Percentiles rank a stretch among this genome's conserved stretches.
Evolutionary conservation across 2,113 vertebrate species (phyloP).

Genomic region (Pogonocichla stellata): DNA sequence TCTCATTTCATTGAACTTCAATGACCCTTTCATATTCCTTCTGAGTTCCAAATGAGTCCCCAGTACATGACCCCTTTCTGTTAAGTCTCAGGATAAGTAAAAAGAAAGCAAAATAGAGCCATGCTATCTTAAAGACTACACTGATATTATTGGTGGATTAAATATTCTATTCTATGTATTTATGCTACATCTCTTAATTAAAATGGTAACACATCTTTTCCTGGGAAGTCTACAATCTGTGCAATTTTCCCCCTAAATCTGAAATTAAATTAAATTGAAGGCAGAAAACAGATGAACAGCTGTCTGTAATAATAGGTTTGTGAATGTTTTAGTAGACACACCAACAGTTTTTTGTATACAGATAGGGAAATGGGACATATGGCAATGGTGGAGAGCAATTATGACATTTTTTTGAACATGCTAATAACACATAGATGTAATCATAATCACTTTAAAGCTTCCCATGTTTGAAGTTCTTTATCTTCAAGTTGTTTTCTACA

Average conservation of each 20-base stretch:
- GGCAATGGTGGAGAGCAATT: conserved; percentile 22
- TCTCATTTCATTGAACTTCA: background rate
- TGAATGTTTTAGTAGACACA: conserved; percentile 5
- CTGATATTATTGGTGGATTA: background rate
- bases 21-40: background rate
- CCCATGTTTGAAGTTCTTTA: conserved; percentile 7
- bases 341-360: background rate
- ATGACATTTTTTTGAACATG: conserved; percentile 10
- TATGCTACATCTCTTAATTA: background rate
- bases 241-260: background rate
- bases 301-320: conserved; percentile 25
- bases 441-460: conserved; percentile 29
- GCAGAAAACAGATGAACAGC: conserved; percentile 10
- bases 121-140: background rate
- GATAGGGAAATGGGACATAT: conserved; percentile 15
- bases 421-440: conserved; percentile 7
- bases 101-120: background rate
- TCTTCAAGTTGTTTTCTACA: conserved; percentile 24
- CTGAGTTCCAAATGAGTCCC: background rate
- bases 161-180: background rate
- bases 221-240: background rate
- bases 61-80: background rate
- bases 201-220: background rate
- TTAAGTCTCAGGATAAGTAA: background rate
- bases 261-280: conserved; percentile 17